phyloP scores from a whole-genome alignment of 2,888 invertebrate genomes.

The Ichneumoninae sp. region DNA sequence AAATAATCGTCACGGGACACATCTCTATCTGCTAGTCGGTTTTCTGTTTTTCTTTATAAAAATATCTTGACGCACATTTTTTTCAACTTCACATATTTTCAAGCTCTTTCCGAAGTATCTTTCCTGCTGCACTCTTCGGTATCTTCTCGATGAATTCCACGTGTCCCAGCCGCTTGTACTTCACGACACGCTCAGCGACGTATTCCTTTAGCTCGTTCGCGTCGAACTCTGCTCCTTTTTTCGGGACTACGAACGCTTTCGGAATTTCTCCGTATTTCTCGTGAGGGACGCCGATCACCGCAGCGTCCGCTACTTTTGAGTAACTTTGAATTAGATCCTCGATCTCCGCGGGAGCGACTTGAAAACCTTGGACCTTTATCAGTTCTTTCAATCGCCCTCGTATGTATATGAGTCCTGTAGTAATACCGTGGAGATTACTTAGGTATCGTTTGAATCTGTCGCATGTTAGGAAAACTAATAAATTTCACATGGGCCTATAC shows the following conservation, averaged over 20 bases:
- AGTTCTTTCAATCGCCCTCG: constrained; percentile 93
- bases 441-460: constrained; percentile 16
- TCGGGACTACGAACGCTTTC: constrained; percentile 89
- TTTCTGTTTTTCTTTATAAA: constrained; percentile 16
- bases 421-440: background rate
- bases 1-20: constrained; percentile 22
- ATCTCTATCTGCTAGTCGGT: constrained; percentile 16
- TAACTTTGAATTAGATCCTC: constrained; percentile 90
- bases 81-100: constrained; percentile 72
- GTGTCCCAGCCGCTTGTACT: constrained; percentile 91
- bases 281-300: constrained; percentile 91
- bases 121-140: constrained; percentile 92
- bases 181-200: constrained; percentile 88
- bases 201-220: constrained; percentile 87
- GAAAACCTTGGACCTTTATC: constrained; percentile 91
- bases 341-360: constrained; percentile 95
- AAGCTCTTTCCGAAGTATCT: constrained; percentile 89
- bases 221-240: constrained; percentile 83
- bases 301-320: constrained; percentile 90
- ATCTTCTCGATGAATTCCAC: constrained; percentile 89
- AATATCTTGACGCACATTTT: background rate
- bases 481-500: background rate
- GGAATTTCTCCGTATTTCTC: constrained; percentile 90
- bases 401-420: constrained; percentile 86
- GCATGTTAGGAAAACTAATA: background rate